A percentile compares a stretch with the other conserved stretches of the same genome.
Conservation (phyloP, 1,140 invertebrate genomes). For the Drosophila micromelanica region DNA sequence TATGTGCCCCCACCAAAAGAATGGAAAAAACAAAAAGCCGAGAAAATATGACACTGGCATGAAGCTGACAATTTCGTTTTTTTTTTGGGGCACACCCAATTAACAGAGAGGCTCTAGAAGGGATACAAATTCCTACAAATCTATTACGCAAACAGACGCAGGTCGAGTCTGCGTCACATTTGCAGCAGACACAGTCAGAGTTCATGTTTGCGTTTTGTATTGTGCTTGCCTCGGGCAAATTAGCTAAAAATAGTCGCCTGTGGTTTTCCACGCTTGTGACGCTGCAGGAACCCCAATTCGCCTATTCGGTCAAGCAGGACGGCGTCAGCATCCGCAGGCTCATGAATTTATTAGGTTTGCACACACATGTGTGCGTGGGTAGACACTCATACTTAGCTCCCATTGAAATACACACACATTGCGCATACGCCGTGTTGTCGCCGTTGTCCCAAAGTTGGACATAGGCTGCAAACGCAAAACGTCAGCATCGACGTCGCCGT, state of each 20-base stretch:
- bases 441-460: conserved; percentile 31
- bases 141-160: conserved; percentile 19
- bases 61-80: conserved; percentile 47
- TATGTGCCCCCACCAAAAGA: conserved; percentile 36
- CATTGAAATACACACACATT: conserved; percentile 39
- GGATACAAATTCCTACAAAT: conserved; percentile 48
- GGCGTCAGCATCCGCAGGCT: conserved; percentile 48
- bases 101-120: conserved; percentile 46
- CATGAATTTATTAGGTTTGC: conserved; percentile 28
- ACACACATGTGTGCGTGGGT: neutral
- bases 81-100: conserved; percentile 38
- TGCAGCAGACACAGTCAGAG: too few relatives aligned
- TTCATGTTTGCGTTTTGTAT: conserved; percentile 20
- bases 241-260: conserved; percentile 70
- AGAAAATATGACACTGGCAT: conserved; percentile 1
- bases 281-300: conserved; percentile 46
- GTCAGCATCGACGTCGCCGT: neutral
- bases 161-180: neutral
- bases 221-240: conserved; percentile 42
- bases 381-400: neutral
- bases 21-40: neutral
- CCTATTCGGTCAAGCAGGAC: conserved; percentile 15
- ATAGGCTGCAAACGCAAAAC: neutral
- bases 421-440: conserved; percentile 53
- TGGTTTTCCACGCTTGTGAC: neutral